phyloP scores from a whole-genome alignment of 2,113 vertebrate species.

The Bagarius yarrelli region DNA sequence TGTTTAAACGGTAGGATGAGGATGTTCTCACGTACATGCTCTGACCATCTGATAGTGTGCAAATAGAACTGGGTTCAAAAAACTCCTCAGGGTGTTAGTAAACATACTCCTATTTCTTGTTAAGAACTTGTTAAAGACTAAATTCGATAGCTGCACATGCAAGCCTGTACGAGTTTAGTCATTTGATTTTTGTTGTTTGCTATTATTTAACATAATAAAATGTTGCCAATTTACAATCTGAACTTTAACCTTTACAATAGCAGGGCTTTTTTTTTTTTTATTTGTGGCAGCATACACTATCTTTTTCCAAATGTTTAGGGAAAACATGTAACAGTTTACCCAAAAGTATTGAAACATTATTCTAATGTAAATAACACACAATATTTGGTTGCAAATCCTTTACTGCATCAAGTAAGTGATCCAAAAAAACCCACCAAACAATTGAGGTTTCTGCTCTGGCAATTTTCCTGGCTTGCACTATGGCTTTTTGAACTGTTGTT shows the following conservation, averaged over 20 bases:
- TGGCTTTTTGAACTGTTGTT: background rate
- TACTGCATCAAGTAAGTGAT: too few relatives aligned
- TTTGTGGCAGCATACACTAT: too few relatives aligned
- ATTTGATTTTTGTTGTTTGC: background rate
- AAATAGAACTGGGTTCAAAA: slow-evolving; percentile 36
- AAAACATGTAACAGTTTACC: too few relatives aligned
- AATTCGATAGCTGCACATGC: background rate
- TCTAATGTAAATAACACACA: too few relatives aligned
- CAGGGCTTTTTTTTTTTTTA: too few relatives aligned
- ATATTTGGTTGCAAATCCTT: too few relatives aligned
- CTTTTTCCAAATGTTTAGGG: too few relatives aligned
- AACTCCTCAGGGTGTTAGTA: slow-evolving; percentile 32
- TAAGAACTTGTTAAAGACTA: background rate
- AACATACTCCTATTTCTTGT: background rate
- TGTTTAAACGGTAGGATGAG: slow-evolving; percentile 71
- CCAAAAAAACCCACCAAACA: too few relatives aligned
- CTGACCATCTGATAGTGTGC: slow-evolving; percentile 33
- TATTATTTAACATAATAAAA: too few relatives aligned
- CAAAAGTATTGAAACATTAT: too few relatives aligned
- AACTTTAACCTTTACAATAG: too few relatives aligned
- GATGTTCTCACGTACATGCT: slow-evolving; percentile 72
- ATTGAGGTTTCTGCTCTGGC: background rate
- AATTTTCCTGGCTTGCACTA: background rate
- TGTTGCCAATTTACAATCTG: background rate
- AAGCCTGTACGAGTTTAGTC: background rate